These are phyloP conservation scores for Scytalopus superciliaris DNA, from an alignment of 2,113 vertebrate species.

Conservation along the genomic window DNA sequence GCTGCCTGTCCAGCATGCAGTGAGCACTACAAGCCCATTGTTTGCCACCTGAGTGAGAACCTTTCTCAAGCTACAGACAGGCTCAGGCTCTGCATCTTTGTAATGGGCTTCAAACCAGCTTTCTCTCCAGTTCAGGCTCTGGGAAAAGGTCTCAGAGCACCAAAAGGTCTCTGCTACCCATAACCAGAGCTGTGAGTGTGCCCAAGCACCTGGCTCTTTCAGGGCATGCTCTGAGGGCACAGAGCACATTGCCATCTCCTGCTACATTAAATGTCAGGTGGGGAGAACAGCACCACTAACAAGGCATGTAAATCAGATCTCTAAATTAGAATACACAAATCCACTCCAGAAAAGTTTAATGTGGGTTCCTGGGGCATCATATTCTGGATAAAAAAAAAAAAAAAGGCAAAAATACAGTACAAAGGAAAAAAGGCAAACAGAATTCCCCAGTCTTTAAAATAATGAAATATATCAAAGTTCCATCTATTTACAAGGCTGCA, in stretches of 20 bases:
- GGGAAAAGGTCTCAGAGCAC: neutral
- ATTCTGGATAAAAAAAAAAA: neutral
- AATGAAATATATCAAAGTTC: neutral
- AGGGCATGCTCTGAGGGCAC: neutral
- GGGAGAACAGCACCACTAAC: neutral
- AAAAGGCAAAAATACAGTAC: neutral
- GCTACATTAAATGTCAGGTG: neutral
- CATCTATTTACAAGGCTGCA: neutral
- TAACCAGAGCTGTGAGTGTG: neutral
- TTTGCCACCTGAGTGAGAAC: neutral
- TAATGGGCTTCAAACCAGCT: neutral
- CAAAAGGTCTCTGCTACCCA: neutral
- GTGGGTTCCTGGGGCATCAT: neutral
- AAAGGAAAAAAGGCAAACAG: neutral
- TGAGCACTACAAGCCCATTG: neutral
- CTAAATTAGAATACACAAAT: neutral
- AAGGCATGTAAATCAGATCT: accelerated
- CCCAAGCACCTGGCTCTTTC: neutral
- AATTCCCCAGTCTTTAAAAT: neutral
- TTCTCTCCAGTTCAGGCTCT: neutral
- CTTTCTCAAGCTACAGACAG: neutral
- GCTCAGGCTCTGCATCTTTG: neutral
- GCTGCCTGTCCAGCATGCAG: neutral
- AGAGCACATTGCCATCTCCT: neutral
- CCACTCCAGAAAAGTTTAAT: slow-evolving; percentile 34